Conservation (phyloP, 2,797 vertebrate species). For the Cirrhinus mrigala region DNA sequence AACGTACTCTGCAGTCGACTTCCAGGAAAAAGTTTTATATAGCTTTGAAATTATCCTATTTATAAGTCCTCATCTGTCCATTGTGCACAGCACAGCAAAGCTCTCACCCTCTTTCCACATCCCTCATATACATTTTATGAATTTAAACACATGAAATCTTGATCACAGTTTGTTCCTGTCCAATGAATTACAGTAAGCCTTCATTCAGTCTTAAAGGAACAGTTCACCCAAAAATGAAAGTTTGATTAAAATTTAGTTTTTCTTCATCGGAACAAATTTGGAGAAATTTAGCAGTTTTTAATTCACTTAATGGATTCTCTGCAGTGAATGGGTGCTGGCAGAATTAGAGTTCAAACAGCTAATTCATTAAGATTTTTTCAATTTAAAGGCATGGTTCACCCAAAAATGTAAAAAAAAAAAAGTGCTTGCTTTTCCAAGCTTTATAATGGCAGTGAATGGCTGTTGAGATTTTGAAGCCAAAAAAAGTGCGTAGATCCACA, state of each 20-base stretch:
- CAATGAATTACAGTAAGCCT: neutral
- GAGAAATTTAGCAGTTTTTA: neutral
- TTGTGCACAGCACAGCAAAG: neutral
- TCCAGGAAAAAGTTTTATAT: constrained; percentile 3
- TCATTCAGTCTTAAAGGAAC: neutral
- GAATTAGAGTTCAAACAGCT: neutral
- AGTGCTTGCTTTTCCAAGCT: too few species aligned
- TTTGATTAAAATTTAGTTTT: too few species aligned
- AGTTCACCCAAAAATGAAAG: neutral
- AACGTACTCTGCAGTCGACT: constrained; percentile 5
- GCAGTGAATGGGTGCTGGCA: neutral
- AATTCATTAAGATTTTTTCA: neutral
- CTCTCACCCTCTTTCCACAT: neutral
- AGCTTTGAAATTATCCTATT: neutral
- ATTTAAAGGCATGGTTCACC: too few species aligned
- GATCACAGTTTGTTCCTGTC: neutral
- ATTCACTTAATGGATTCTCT: neutral
- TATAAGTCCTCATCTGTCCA: constrained; percentile 1
- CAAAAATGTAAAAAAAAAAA: too few species aligned
- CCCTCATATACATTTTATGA: neutral
- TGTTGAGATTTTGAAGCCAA: too few species aligned
- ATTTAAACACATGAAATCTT: neutral
- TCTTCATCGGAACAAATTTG: too few species aligned
- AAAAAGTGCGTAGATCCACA: too few species aligned
- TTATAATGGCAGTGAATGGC: too few species aligned